phyloP scores from a whole-genome alignment of 2,888 invertebrate species.

The Zele albiditarsus region DNA sequence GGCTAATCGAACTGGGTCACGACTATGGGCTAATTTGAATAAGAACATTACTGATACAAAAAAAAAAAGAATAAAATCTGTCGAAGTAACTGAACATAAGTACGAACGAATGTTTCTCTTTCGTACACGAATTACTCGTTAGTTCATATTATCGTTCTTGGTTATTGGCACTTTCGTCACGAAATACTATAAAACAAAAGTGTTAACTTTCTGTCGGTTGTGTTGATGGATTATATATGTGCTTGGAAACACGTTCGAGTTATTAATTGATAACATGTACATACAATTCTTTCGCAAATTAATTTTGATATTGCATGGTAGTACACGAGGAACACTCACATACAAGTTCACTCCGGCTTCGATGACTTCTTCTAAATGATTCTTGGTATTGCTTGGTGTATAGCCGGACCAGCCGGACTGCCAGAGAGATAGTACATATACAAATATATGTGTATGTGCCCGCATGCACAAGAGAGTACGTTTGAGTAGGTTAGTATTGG shows the following conservation, averaged over 20 bases:
- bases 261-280: too few species aligned
- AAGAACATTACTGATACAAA: constrained; percentile 15
- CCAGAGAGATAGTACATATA: background rate
- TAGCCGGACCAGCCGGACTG: too few species aligned
- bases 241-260: too few species aligned
- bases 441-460: background rate
- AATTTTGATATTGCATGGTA: too few species aligned
- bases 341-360: background rate
- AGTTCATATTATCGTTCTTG: background rate
- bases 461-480: background rate
- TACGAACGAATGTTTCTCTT: background rate
- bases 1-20: constrained; percentile 32
- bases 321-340: background rate
- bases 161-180: background rate
- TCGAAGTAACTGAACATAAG: background rate
- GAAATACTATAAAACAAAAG: background rate
- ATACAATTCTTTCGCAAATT: too few species aligned
- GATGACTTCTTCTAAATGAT: background rate
- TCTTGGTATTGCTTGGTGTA: too few species aligned
- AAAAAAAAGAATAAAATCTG: background rate
- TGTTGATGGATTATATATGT: too few species aligned
- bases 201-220: too few species aligned
- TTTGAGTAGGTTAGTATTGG: background rate
- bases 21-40: constrained; percentile 6
- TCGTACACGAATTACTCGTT: background rate